phyloP scores from a whole-genome alignment of 2,797 vertebrate species.

The Cryptoblepharus egeriae region DNA sequence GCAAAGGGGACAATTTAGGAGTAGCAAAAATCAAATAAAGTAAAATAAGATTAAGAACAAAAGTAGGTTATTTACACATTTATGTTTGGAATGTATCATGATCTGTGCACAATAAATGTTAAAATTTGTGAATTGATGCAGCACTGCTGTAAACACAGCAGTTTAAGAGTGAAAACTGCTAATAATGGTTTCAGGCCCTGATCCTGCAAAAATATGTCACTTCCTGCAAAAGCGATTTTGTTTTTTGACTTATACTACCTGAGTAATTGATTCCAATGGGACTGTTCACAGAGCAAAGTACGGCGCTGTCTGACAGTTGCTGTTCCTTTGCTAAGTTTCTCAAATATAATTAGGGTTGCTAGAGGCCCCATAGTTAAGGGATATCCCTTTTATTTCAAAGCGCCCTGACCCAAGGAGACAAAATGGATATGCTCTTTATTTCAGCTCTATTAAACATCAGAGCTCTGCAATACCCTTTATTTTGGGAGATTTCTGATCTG shows the following conservation, averaged over 20 bases:
- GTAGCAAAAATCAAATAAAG: background rate
- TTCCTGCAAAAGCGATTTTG: background rate
- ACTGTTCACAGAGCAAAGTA: constrained; percentile 18
- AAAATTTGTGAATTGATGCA: background rate
- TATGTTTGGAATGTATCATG: background rate
- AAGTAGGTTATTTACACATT: background rate
- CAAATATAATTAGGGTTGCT: constrained; percentile 1
- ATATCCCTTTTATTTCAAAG: constrained; percentile 6
- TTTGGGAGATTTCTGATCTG: background rate
- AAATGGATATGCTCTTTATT: background rate
- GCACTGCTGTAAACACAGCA: constrained; percentile 9
- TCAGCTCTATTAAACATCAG: background rate
- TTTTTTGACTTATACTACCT: background rate
- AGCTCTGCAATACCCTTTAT: background rate
- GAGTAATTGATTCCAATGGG: constrained; percentile 32
- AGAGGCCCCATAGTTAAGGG: background rate
- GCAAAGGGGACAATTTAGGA: background rate
- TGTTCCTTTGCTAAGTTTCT: background rate
- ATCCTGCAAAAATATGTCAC: background rate
- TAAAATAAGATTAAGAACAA: constrained; percentile 16
- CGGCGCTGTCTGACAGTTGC: background rate
- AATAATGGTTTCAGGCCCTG: background rate
- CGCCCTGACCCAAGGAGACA: background rate
- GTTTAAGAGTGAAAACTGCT: background rate
- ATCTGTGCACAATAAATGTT: constrained; percentile 18